phyloP scores from a whole-genome alignment of 2,113 vertebrate species.

The Petrocephalus zakoni region DNA sequence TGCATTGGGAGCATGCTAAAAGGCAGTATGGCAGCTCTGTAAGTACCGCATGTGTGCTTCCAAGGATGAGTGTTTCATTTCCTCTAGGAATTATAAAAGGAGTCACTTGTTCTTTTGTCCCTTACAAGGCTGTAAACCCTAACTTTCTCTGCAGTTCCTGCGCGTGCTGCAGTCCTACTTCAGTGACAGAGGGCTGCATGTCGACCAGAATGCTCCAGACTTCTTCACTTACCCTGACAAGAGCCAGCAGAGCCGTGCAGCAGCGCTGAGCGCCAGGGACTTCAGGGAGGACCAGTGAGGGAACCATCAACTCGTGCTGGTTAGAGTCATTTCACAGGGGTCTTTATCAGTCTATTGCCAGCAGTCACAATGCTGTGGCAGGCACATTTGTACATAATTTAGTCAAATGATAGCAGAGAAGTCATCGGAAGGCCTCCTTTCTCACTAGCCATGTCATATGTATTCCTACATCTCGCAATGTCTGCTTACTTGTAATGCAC shows the following conservation, averaged over 20 bases:
- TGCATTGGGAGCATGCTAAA: not conserved
- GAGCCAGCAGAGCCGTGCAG: not conserved
- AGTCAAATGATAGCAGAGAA: not conserved
- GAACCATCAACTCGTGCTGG: not conserved
- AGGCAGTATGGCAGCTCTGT: not conserved
- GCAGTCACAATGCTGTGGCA: not conserved
- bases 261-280: not conserved
- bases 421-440: not conserved
- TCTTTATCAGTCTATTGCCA: not conserved
- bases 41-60: too few relatives aligned
- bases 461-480: not conserved
- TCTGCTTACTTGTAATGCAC: not conserved
- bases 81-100: not conserved
- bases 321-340: not conserved
- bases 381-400: not conserved
- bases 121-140: too few relatives aligned
- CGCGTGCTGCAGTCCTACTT: slow-evolving; percentile 40
- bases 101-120: not conserved
- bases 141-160: slow-evolving; percentile 31
- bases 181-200: slow-evolving; percentile 31
- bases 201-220: slow-evolving; percentile 27
- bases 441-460: not conserved
- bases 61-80: not conserved
- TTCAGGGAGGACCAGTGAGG: not conserved
- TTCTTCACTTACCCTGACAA: slow-evolving; percentile 21